Percentiles rank a stretch among this genome's conserved stretches.
Evolutionary conservation across 2,797 vertebrate genomes (phyloP).

Genomic region (Hypotaenidia philippensis): DNA sequence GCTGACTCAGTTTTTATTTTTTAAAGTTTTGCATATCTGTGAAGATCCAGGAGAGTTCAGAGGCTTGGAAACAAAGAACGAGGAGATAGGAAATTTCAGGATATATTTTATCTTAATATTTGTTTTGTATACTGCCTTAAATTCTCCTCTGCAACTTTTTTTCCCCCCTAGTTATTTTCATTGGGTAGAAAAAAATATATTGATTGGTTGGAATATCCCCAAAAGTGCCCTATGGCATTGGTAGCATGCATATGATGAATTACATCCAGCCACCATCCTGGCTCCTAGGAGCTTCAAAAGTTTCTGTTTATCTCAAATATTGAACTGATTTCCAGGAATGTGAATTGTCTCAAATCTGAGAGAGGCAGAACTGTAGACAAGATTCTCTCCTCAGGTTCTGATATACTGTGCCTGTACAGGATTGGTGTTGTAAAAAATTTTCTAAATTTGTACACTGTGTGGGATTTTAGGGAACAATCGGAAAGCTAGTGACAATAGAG

Average conservation of each 20-base stretch:
- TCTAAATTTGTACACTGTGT: not conserved
- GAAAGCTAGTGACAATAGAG: not conserved
- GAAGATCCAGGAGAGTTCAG: not conserved
- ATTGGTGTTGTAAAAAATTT: not conserved
- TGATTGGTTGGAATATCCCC: not conserved
- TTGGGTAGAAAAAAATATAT: not conserved
- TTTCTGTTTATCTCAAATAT: not conserved
- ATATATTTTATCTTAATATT: not conserved
- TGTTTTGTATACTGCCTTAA: not conserved
- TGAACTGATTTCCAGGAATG: not conserved
- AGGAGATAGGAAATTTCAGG: not conserved
- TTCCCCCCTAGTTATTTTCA: not conserved
- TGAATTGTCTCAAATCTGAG: not conserved
- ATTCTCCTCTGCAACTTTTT: not conserved
- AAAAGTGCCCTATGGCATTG: not conserved
- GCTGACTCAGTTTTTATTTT: not conserved
- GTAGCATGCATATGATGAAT: not conserved
- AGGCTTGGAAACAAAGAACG: not conserved
- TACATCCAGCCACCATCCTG: not conserved
- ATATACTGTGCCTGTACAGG: not conserved
- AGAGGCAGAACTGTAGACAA: not conserved
- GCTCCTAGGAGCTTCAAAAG: not conserved
- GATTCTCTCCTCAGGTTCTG: not conserved
- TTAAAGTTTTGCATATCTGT: not conserved
- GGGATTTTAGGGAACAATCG: not conserved